Conservation (phyloP, 2,888 invertebrate genomes). For the Diarsia dahlii region DNA sequence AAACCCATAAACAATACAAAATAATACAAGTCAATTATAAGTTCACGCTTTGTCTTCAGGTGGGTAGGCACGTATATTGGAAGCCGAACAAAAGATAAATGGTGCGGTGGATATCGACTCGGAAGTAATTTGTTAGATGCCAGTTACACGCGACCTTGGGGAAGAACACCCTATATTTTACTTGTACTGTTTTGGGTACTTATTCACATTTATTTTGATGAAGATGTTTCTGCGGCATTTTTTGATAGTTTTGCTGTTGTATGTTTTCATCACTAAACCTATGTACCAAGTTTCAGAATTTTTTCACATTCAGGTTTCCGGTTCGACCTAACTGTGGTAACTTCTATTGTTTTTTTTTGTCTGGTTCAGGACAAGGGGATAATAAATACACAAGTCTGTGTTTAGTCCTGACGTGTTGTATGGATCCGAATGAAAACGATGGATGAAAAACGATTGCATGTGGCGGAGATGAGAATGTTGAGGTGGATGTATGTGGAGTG, state of each 20-base stretch:
- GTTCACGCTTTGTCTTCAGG: slow-evolving; percentile 39
- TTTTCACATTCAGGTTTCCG: too few species aligned
- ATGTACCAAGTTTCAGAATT: too few species aligned
- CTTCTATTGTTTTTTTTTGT: background rate
- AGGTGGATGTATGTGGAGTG: too few species aligned
- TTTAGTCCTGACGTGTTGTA: too few species aligned
- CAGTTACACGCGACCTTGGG: slow-evolving; percentile 40
- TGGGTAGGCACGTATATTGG: slow-evolving; percentile 28
- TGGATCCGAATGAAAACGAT: too few species aligned
- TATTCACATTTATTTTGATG: too few species aligned
- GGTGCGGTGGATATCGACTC: slow-evolving; percentile 24
- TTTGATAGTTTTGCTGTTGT: background rate
- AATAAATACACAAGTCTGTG: too few species aligned
- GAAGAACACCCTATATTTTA: background rate
- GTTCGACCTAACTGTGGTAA: background rate
- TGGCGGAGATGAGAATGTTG: too few species aligned
- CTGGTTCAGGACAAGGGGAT: too few species aligned
- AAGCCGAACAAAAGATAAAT: slow-evolving; percentile 50
- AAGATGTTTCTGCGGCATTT: background rate
- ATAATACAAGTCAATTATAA: slow-evolving; percentile 42
- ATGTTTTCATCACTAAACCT: too few species aligned
- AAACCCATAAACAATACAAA: slow-evolving; percentile 16
- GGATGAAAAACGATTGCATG: too few species aligned
- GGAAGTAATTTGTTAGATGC: slow-evolving; percentile 54
- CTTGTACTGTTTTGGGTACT: background rate